phyloP scores from a whole-genome alignment of 2,113 vertebrate species.

The Stomatorhinus ivindoensis region DNA sequence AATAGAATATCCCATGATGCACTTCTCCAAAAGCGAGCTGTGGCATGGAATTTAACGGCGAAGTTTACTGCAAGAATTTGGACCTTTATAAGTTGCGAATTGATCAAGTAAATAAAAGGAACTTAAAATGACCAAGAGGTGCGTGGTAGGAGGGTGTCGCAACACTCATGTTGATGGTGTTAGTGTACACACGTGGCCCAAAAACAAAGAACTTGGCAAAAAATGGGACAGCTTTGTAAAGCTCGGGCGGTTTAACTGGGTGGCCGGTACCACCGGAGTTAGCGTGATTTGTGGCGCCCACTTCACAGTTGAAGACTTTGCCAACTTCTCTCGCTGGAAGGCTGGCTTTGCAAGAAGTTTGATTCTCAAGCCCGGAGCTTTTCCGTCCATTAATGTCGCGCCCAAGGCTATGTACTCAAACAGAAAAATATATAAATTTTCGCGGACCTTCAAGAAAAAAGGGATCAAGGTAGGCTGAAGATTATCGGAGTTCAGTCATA shows the following conservation, averaged over 20 bases:
- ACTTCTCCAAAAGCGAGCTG: not conserved
- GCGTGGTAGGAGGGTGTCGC: not conserved
- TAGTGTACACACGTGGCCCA: not conserved
- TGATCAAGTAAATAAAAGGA: not conserved
- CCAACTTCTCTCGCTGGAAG: not conserved
- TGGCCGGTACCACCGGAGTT: not conserved
- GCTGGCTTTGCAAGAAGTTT: not conserved
- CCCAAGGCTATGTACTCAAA: not conserved
- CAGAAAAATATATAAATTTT: not conserved
- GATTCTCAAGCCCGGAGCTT: not conserved
- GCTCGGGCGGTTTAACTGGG: not conserved
- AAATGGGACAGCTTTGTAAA: not conserved
- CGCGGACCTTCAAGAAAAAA: not conserved
- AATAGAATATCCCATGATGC: not conserved
- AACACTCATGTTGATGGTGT: constrained; percentile 1
- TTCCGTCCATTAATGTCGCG: not conserved
- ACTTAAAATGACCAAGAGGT: not conserved
- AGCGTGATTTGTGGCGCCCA: not conserved
- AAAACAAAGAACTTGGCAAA: constrained; percentile 5
- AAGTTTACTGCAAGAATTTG: not conserved
- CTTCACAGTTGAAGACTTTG: not conserved
- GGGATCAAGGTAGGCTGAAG: not conserved
- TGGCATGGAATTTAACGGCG: not conserved
- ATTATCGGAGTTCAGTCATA: not conserved
- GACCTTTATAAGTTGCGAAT: not conserved